Evolutionary conservation across 1,140 invertebrate species (phyloP).

Genomic region (Colletes latitarsis): DNA sequence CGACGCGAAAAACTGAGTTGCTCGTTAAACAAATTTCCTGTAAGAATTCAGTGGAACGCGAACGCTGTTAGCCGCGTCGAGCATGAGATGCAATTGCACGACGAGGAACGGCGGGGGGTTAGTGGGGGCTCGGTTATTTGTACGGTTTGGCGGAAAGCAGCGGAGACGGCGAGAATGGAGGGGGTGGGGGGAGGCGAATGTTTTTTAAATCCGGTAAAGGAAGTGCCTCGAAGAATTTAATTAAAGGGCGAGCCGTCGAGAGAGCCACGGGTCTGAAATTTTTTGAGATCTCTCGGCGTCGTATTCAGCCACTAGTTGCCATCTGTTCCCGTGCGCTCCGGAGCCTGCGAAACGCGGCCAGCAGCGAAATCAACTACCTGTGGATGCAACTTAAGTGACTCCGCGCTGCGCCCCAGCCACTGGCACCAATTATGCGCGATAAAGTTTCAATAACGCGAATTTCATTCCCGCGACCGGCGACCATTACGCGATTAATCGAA

Average conservation of each 20-base stretch:
- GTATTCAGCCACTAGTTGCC: slow-evolving; percentile 48
- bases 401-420: slow-evolving; percentile 24
- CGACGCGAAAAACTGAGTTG: slow-evolving; percentile 1
- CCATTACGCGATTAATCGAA: slow-evolving; percentile 32
- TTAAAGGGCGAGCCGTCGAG: slow-evolving; percentile 10
- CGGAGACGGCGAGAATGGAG: neutral
- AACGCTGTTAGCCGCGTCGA: neutral
- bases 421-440: slow-evolving; percentile 33
- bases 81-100: neutral
- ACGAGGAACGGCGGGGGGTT: neutral
- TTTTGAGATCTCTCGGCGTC: slow-evolving; percentile 37
- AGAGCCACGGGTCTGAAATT: slow-evolving; percentile 15
- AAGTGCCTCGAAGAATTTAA: slow-evolving; percentile 44
- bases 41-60: neutral
- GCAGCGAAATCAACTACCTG: slow-evolving; percentile 76
- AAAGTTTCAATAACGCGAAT: slow-evolving; percentile 44
- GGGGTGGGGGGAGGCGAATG: neutral
- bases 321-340: slow-evolving; percentile 28
- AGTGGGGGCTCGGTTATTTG: neutral
- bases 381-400: slow-evolving; percentile 74
- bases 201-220: slow-evolving; percentile 34
- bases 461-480: slow-evolving; percentile 33
- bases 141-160: neutral
- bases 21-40: neutral
- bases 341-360: slow-evolving; percentile 62